Percentiles rank a stretch among this genome's conserved stretches.
Evolutionary conservation across 2,888 invertebrate species (phyloP).

Genomic region (Seladonia tumulorum): DNA sequence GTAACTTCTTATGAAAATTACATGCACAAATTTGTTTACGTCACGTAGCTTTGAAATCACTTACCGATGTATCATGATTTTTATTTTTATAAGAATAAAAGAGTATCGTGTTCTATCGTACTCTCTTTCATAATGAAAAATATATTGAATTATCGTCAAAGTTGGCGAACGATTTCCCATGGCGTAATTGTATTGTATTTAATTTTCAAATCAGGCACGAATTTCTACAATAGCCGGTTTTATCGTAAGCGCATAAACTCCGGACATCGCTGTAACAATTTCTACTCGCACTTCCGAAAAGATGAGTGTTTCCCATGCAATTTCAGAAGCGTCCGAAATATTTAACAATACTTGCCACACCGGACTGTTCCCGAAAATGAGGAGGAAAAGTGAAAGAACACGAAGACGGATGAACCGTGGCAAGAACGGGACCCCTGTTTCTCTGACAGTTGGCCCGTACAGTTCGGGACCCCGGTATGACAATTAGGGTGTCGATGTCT

Average conservation of each 20-base stretch:
- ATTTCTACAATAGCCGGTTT: neutral
- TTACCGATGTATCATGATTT: neutral
- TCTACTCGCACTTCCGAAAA: neutral
- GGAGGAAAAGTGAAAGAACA: neutral
- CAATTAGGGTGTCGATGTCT: constrained; percentile 52
- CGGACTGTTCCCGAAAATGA: neutral
- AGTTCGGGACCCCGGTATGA: neutral
- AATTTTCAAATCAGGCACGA: neutral
- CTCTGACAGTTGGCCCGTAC: neutral
- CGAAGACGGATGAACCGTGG: neutral
- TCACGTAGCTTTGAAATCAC: neutral
- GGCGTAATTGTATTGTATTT: neutral
- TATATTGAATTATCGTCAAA: neutral
- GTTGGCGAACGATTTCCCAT: neutral
- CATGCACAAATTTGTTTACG: neutral
- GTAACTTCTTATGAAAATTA: neutral
- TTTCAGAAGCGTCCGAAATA: neutral
- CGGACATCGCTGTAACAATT: neutral
- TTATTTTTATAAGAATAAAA: no score
- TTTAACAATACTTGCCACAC: neutral
- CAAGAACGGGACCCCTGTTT: neutral
- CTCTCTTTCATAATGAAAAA: neutral
- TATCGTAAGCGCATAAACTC: neutral
- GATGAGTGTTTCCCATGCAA: neutral
- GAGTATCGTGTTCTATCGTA: neutral